Percentiles rank a stretch among this genome's conserved stretches.
These are phyloP conservation scores for Ophioderma brevispina DNA, from an alignment of 35 echinoderm and acorn worm species.

Conservation along the genomic window DNA sequence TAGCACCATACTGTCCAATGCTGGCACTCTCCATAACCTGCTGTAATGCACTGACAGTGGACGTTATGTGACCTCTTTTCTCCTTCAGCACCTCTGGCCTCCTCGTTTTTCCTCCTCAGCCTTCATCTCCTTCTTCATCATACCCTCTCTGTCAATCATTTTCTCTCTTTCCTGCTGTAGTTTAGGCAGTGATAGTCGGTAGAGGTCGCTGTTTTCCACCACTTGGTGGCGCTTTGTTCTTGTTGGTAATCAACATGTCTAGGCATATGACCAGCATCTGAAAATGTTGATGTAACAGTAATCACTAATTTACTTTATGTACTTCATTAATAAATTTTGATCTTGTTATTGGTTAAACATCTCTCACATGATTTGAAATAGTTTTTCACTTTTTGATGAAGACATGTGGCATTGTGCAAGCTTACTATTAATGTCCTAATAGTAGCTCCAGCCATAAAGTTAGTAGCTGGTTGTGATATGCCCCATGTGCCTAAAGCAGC, in stretches of 20 bases:
- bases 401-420: too few species aligned
- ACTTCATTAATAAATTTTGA: too few species aligned
- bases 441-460: too few species aligned
- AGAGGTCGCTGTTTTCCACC: conserved; percentile 94
- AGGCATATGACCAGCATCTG: conserved; percentile 89
- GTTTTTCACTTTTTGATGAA: too few species aligned
- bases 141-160: conserved; percentile 8
- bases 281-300: too few species aligned
- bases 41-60: conserved; percentile 42
- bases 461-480: too few species aligned
- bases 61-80: conserved; percentile 18
- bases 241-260: conserved; percentile 77
- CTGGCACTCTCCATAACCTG: conserved; percentile 89
- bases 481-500: too few species aligned
- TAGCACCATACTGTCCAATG: conserved; percentile 77
- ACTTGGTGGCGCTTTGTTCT: conserved; percentile 52
- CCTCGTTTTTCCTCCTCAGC: conserved; percentile 13
- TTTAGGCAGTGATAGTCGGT: conserved; percentile 67
- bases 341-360: too few species aligned
- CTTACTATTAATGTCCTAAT: too few species aligned
- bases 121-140: neutral
- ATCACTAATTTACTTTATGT: too few species aligned
- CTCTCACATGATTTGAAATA: too few species aligned
- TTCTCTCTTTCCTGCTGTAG: neutral
- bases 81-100: neutral